phyloP scores from a whole-genome alignment of 2,888 invertebrate species.

The Lampropteryx suffumata region DNA sequence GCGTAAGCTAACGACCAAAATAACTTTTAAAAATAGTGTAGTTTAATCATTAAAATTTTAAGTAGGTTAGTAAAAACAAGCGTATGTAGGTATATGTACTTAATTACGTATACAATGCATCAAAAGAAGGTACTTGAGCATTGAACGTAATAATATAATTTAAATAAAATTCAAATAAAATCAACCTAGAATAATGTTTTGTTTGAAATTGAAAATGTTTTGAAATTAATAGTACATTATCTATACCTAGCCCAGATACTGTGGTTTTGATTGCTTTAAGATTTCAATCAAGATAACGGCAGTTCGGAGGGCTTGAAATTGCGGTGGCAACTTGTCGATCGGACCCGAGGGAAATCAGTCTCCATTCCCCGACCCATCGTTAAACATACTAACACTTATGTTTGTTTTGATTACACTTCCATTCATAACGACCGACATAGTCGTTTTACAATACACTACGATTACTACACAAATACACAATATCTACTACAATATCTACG shows the following conservation, averaged over 20 bases:
- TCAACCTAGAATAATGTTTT: slow-evolving; percentile 1
- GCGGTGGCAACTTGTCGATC: slow-evolving; percentile 53
- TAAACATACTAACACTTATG: slow-evolving; percentile 21
- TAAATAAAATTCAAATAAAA: too few relatives aligned
- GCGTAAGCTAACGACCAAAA: too few relatives aligned
- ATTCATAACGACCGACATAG: background rate
- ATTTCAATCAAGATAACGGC: slow-evolving; percentile 65
- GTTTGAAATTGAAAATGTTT: background rate
- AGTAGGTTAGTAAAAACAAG: too few relatives aligned
- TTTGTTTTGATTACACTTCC: slow-evolving; percentile 16
- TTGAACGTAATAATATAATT: too few relatives aligned
- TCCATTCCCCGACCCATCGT: slow-evolving; percentile 20
- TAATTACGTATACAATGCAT: too few relatives aligned
- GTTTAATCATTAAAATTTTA: too few relatives aligned
- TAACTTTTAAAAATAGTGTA: too few relatives aligned
- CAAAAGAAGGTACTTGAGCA: too few relatives aligned
- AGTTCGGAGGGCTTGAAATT: slow-evolving; percentile 37
- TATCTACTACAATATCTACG: background rate
- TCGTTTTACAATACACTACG: background rate
- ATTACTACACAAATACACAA: background rate
- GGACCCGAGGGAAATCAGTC: slow-evolving; percentile 61
- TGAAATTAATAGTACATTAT: background rate
- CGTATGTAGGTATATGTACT: too few relatives aligned
- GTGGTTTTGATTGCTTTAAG: slow-evolving; percentile 48
- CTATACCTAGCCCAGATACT: slow-evolving; percentile 30